A percentile compares a stretch with the other conserved stretches of the same genome.
Conservation (phyloP, 2,797 vertebrate species). For the Muscicapa striata region DNA sequence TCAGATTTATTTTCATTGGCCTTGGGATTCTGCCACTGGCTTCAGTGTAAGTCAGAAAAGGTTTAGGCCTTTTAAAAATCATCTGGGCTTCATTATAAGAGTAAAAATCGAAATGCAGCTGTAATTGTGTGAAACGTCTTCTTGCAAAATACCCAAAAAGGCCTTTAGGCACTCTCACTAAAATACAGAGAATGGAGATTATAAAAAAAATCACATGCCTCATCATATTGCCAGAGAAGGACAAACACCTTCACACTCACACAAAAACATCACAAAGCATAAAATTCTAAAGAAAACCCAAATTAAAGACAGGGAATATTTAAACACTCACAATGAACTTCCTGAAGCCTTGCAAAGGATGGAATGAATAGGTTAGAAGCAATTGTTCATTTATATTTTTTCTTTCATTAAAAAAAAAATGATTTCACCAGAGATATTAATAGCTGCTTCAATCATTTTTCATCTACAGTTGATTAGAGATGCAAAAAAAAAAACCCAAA, state of each 20-base stretch:
- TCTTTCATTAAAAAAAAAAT: not conserved
- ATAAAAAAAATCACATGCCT: not conserved
- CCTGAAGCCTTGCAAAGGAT: not conserved
- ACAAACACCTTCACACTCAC: not conserved
- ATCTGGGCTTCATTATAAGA: conserved; percentile 34
- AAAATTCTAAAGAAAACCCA: not conserved
- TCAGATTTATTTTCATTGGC: not conserved
- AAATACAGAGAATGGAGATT: not conserved
- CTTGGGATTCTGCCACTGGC: not conserved
- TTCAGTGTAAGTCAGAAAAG: not conserved
- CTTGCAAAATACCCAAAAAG: conserved; percentile 23
- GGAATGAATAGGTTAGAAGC: not conserved
- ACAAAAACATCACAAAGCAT: not conserved
- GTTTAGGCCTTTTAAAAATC: conserved; percentile 11
- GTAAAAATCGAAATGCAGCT: not conserved
- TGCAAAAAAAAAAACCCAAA: not conserved
- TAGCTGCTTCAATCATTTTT: not conserved
- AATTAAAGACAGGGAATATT: not conserved
- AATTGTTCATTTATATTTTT: not conserved
- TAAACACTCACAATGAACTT: not conserved
- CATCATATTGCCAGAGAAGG: not conserved
- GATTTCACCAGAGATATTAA: not conserved
- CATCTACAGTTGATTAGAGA: not conserved
- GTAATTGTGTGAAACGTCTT: not conserved
- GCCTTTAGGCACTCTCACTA: not conserved